phyloP scores from a whole-genome alignment of 2,113 vertebrate genomes.

The Sinocyclocheilus grahami region DNA sequence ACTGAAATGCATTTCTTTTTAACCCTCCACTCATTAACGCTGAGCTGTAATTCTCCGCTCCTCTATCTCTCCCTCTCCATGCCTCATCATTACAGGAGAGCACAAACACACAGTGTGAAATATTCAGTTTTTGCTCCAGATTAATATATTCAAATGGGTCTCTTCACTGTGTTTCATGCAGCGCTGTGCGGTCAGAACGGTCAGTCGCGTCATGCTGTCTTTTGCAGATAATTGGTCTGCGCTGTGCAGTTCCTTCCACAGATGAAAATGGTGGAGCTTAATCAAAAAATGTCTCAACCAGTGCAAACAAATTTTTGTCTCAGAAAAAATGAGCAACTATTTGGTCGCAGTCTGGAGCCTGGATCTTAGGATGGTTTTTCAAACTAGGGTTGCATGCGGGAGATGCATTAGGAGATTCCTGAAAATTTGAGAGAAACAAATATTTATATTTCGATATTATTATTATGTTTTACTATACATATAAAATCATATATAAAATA shows the following conservation, averaged over 20 bases:
- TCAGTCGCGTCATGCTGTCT: neutral
- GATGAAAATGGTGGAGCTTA: neutral
- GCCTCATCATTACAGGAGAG: conserved; percentile 34
- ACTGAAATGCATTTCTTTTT: conserved; percentile 58
- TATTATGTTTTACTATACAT: too few species aligned
- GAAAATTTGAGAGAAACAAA: too few species aligned
- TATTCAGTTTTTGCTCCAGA: neutral
- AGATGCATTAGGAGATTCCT: too few species aligned
- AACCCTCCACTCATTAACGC: conserved; percentile 69
- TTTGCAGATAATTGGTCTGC: neutral
- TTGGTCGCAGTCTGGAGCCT: neutral
- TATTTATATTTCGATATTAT: too few species aligned
- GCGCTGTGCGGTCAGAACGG: neutral
- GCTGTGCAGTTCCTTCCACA: neutral
- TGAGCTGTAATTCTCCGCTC: conserved; percentile 39
- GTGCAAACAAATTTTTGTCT: neutral
- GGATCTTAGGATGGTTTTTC: neutral
- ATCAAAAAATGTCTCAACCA: neutral
- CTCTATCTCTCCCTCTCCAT: conserved; percentile 24
- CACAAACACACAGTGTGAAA: conserved; percentile 35
- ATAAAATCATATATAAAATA: too few species aligned
- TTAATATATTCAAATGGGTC: conserved; percentile 9
- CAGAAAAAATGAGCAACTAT: neutral
- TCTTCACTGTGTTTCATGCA: neutral
- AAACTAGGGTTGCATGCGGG: too few species aligned